A percentile compares a stretch with the other conserved stretches of the same genome.
Evolutionary conservation across 1,140 invertebrate genomes (phyloP).

Genomic region (Solen grandis): DNA sequence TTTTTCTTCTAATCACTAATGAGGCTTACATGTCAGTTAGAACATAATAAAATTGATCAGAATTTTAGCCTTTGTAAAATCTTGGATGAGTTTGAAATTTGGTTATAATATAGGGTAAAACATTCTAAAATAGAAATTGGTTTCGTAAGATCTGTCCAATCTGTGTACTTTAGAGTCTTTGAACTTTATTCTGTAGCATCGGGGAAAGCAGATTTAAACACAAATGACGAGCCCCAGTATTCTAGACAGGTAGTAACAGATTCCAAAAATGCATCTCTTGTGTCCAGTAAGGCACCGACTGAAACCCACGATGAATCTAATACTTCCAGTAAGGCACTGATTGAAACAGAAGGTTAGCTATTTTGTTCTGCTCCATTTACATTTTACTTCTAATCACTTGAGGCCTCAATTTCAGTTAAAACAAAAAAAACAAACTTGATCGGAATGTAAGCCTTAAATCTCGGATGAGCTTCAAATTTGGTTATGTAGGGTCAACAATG

Average conservation of each 20-base stretch:
- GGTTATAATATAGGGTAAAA: conserved; percentile 27
- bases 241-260: conserved; percentile 18
- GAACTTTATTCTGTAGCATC: conserved; percentile 6
- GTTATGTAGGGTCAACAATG: conserved; percentile 28
- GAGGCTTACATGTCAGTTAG: conserved; percentile 15
- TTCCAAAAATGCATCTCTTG: conserved; percentile 29
- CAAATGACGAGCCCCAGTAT: conserved; percentile 10
- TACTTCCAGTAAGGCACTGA: conserved; percentile 18
- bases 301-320: conserved; percentile 24
- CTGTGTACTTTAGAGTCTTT: conserved; percentile 30
- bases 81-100: conserved; percentile 27
- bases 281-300: conserved; percentile 26
- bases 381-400: conserved; percentile 29
- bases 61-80: conserved; percentile 32
- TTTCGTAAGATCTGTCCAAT: conserved; percentile 22
- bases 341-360: conserved; percentile 20
- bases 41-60: conserved; percentile 32
- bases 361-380: conserved; percentile 23
- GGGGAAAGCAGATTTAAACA: conserved; percentile 28
- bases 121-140: conserved; percentile 32
- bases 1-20: conserved; percentile 28
- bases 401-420: conserved; percentile 31
- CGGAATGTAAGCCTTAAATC: conserved; percentile 29
- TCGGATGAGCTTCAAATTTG: conserved; percentile 26
- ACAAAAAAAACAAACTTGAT: conserved; percentile 26